Evolutionary conservation across 64 coral and sea anemone species (phyloP).

Genomic region (Exaiptasia diaphana): DNA sequence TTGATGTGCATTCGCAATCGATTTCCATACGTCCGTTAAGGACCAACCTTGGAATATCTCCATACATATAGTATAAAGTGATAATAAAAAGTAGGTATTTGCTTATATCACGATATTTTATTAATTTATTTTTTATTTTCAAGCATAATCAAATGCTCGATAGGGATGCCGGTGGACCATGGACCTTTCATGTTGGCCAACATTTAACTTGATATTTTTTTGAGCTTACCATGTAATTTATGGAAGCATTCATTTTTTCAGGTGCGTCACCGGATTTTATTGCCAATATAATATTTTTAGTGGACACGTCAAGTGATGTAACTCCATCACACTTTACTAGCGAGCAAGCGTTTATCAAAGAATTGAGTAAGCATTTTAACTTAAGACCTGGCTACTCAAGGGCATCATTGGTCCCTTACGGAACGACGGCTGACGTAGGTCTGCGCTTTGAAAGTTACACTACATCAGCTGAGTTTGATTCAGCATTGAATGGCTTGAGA

Average conservation of each 20-base stretch:
- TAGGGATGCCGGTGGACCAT: neutral
- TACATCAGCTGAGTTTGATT: neutral
- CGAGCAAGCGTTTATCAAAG: constrained; percentile 34
- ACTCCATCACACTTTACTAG: neutral
- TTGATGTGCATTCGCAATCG: too few species aligned
- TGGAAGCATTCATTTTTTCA: neutral
- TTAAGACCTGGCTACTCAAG: constrained; percentile 8
- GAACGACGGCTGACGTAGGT: neutral
- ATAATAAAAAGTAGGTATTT: neutral
- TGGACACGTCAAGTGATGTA: constrained; percentile 37
- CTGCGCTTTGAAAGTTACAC: constrained; percentile 7
- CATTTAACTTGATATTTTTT: too few species aligned
- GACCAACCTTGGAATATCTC: too few species aligned
- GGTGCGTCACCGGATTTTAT: neutral
- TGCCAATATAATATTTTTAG: constrained; percentile 20
- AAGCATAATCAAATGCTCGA: neutral
- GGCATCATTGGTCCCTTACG: constrained; percentile 34
- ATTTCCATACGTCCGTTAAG: too few species aligned
- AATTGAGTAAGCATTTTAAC: constrained; percentile 8
- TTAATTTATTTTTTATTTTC: neutral
- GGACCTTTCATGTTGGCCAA: neutral
- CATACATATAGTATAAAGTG: too few species aligned
- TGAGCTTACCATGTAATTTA: neutral
- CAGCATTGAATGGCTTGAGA: neutral
- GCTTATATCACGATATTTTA: neutral